These are phyloP conservation scores for Aeoliscus strigatus DNA, from an alignment of 2,797 vertebrate genomes.

Conservation along the genomic window DNA sequence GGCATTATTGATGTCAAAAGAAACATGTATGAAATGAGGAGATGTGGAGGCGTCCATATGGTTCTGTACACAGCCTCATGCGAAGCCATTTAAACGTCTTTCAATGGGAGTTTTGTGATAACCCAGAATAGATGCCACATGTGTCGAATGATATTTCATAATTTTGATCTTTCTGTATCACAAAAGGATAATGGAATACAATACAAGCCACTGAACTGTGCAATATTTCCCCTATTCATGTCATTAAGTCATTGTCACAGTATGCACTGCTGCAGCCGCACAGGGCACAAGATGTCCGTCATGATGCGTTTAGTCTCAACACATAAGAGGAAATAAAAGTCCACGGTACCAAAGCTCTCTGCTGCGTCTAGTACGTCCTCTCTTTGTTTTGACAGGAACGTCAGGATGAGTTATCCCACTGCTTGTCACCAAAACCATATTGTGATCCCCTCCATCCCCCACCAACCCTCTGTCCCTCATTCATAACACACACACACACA, in stretches of 20 bases:
- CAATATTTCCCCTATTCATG: slow-evolving; percentile 60
- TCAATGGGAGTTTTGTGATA: slow-evolving; percentile 70
- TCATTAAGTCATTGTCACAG: slow-evolving; percentile 69
- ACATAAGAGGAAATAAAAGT: slow-evolving; percentile 26
- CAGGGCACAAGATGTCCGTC: slow-evolving; percentile 56
- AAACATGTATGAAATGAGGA: slow-evolving; percentile 82
- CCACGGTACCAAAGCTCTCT: slow-evolving; percentile 9
- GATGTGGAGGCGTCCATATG: slow-evolving; percentile 79
- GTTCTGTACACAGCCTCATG: slow-evolving; percentile 71
- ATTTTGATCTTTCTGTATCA: slow-evolving; percentile 63
- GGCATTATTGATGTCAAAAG: slow-evolving; percentile 83
- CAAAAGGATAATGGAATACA: slow-evolving; percentile 65
- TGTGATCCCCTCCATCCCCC: slow-evolving; percentile 28
- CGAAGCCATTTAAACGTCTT: slow-evolving; percentile 67
- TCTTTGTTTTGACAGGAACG: slow-evolving; percentile 66
- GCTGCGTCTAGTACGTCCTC: slow-evolving; percentile 10
- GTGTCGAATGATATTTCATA: slow-evolving; percentile 69
- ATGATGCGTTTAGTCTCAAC: slow-evolving; percentile 23
- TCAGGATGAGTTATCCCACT: slow-evolving; percentile 43
- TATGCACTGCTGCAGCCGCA: slow-evolving; percentile 50
- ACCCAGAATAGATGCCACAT: slow-evolving; percentile 68
- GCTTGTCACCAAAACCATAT: slow-evolving; percentile 56
- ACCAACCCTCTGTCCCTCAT: slow-evolving; percentile 9
- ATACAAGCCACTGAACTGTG: slow-evolving; percentile 56
- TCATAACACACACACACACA: slow-evolving; percentile 12